Evolutionary conservation across 2,113 vertebrate genomes (phyloP), one percentile per base, ranked within the genome.

Genomic region (Trinectes maculatus): DNA sequence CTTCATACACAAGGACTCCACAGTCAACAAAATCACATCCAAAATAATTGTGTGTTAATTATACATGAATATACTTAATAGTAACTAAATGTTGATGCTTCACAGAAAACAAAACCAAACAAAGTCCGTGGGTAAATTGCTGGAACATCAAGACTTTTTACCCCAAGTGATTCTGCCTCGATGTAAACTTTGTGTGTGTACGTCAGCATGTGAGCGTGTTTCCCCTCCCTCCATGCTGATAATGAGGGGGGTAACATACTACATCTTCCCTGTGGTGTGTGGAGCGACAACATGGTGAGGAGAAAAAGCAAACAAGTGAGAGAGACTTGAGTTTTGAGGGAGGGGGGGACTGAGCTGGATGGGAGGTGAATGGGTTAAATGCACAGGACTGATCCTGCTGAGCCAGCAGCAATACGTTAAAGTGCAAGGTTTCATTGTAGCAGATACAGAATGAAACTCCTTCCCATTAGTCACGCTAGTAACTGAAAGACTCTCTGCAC

Each of bases 361-460:
- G 65, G 84, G 83, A 84, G 89, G 84, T 85, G 89, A 89, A 91
- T 71, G 91, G 86, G 92, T 92, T 92, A 92, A 93, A 91, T 57
- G 83, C 59, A 70, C 71, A 8, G 64, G 82, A 53, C 76, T 80
- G 87, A 87, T 91, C 89, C 85, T 92, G 92, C 92, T 92, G 92
- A 92, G 91, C 75, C 85, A 92, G 91, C 92, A 91, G 81, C 88
- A 90, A 81, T 89, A 90, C 26, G 81, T 89, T 83, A 84, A 91
- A 91, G 92, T 92, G 92, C 90, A 90, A 89, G 87, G 88, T 91
- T 92, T 90, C 91, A 92, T 87, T 91, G 91, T 89, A 89, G 83
- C 86, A 91, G 88, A 92, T 91, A 92, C 89, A 90, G 89, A 92
- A 87, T 87, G 87, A 91, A 91, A 91, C 90, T 88, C 90, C 86